Evolutionary conservation across 2,888 invertebrate genomes (phyloP), one percentile per base, ranked within the genome.

Genomic region (Platycheirus rosarum): DNA sequence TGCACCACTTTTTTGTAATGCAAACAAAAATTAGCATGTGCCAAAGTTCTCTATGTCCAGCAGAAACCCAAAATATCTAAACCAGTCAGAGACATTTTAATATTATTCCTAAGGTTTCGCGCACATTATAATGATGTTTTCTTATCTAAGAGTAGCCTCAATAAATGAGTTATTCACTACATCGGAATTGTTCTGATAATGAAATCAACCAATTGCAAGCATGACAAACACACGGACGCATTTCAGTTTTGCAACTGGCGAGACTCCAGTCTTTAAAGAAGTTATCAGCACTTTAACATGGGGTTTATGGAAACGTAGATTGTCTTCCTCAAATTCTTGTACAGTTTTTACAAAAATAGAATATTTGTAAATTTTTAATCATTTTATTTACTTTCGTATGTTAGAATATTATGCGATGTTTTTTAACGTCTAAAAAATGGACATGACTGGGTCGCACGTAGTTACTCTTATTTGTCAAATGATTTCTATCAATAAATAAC

Each of bases 251-350:
- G 18, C 32, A 18, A 53, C 18, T 7, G 13, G 18, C 20, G 8
- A 35, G 6, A n/a, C 18, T 7, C 37, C n/a, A 37, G 20, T 37
- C 37, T 13, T 55, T 37, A 20, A 14, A 26, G 8, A 9, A 35
- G 37, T 35, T 55, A 55, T 55, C 53, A 55, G 20, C 5, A 37
- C 18, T 53, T 37, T 3, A 40, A 40, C 3, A 16, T 53, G 53
- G n/a, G 35, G 18, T 13, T 18, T 20, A 7, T n/a, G 29, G 6
- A 11, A 51, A 5, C 3, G 23, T 23, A 13, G 8, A 48, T 23
- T 48, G 1, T 46, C 20, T 46, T 13, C 8, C 9, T 35, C n/a
- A 9, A 35, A 8, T 35, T 8, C 11, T 6, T 40, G 37, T 40
- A 40, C 37, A 40, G 2, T n/a, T 40, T 40, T 32, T 32, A 8